Evolutionary conservation across 2,113 vertebrate genomes (phyloP), one percentile per base, ranked within the genome.

Genomic region (Hemiprocne comata): DNA sequence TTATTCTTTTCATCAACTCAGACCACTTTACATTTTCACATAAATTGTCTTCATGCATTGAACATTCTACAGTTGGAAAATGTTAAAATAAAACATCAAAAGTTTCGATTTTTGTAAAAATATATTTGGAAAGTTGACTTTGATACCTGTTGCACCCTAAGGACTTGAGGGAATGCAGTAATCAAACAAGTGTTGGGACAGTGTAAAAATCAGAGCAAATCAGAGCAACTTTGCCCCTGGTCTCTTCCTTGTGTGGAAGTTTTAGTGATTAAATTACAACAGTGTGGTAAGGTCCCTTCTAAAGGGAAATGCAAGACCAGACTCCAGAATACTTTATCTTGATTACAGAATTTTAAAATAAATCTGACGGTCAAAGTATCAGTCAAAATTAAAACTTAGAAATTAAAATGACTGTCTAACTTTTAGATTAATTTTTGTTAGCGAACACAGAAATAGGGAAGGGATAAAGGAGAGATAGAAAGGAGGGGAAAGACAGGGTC

Each of bases 61-160:
- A 94, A 80, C 0, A 3, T 67, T 13, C 4, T 74, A 77, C 46
- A 86, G 79, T 85, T 5, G 33, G 71, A 81, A 87, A 95, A 73
- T 74, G 21, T 29, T 13, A 57, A 76, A 67, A 54, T 65, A 34
- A 21, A 33, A 1, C 17, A 85, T 53, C 42, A 86, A 94, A 76
- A 88, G 26, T n/a, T 84, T 95, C 69, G 92, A 67, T 93, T 93
- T 74, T 83, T 88, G 33, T 65, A 90, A 90, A 97, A 95, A 88
- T 95, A 86, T 14, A 84, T 77, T 79, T 93, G 53, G 69, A 95
- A 91, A 90, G 44, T 31, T 87, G 40, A 82, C 75, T 85, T 96
- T 95, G 81, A 80, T 71, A 96, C 61, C 58, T 61, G 13, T 78
- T 91, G 60, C 72, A 73, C 58, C 8, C 40, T 61, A 64, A n/a